Percentiles rank a stretch among this genome's conserved stretches.
phyloP scores from a whole-genome alignment of 2,888 invertebrate genomes.

The Caenorhabditis japonica region DNA sequence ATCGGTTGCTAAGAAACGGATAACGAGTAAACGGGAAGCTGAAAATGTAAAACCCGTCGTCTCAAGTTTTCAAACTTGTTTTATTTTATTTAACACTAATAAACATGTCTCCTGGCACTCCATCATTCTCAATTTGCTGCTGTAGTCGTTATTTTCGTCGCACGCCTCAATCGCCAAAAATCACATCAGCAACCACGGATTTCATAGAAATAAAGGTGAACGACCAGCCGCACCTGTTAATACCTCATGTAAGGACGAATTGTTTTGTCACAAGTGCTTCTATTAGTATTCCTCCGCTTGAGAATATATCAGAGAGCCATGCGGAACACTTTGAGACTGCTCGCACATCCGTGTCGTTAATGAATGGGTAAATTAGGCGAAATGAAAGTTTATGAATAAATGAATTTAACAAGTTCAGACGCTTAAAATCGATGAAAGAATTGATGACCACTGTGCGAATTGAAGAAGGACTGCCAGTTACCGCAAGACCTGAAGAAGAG shows the following conservation, averaged over 20 bases:
- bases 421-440: slow-evolving; percentile 38
- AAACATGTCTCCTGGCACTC: slow-evolving; percentile 13
- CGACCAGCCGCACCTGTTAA: slow-evolving; percentile 14
- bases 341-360: background rate
- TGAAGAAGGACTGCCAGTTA: slow-evolving; percentile 52
- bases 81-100: too few species aligned
- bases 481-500: slow-evolving; percentile 17
- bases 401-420: too few species aligned
- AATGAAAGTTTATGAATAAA: slow-evolving; percentile 16
- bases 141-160: slow-evolving; percentile 27
- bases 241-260: slow-evolving; percentile 21
- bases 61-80: too few species aligned
- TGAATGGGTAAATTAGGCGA: background rate
- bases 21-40: too few species aligned
- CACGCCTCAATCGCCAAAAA: background rate
- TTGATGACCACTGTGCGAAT: slow-evolving; percentile 45
- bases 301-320: too few species aligned
- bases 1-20: too few species aligned
- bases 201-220: slow-evolving; percentile 40
- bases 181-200: background rate
- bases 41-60: too few species aligned
- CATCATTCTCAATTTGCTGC: slow-evolving; percentile 25
- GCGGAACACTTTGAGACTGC: too few species aligned
- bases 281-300: background rate
- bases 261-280: too few species aligned